phyloP scores from a whole-genome alignment of 2,888 invertebrate species.

The Saturnia pavonia region DNA sequence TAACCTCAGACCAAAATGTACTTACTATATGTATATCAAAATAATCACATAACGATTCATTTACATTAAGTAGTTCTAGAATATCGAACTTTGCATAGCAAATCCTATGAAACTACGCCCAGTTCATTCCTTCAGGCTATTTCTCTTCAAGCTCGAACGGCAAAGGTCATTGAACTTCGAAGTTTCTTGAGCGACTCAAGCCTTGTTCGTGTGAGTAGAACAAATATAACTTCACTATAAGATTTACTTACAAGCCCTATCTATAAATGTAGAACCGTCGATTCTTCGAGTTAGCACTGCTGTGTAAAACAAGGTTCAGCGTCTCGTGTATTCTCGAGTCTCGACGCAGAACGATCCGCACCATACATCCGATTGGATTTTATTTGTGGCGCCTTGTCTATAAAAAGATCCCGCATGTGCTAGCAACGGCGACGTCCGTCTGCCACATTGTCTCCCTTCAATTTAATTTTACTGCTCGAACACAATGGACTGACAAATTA shows the following conservation, averaged over 20 bases:
- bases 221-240: slow-evolving; percentile 39
- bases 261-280: slow-evolving; percentile 19
- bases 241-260: slow-evolving; percentile 20
- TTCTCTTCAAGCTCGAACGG: slow-evolving; percentile 40
- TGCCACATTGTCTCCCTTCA: slow-evolving; percentile 60
- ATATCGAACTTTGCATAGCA: not conserved
- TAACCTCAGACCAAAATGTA: too few relatives aligned
- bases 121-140: slow-evolving; percentile 43
- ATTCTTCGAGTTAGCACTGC: slow-evolving; percentile 14
- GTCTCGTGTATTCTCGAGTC: slow-evolving; percentile 7
- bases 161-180: slow-evolving; percentile 52
- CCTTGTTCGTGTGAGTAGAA: slow-evolving; percentile 31
- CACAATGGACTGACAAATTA: slow-evolving; percentile 17
- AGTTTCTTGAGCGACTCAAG: slow-evolving; percentile 45
- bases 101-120: slow-evolving; percentile 38
- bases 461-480: slow-evolving; percentile 27
- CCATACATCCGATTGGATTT: slow-evolving; percentile 59
- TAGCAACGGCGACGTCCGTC: slow-evolving; percentile 44
- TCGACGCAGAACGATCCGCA: slow-evolving; percentile 26
- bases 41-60: not conserved
- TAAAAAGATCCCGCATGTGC: slow-evolving; percentile 60
- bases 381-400: slow-evolving; percentile 66
- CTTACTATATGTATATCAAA: not conserved
- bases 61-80: not conserved
- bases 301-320: slow-evolving; percentile 13